Percentiles rank a stretch among this genome's conserved stretches.
phyloP scores from a whole-genome alignment of 1,140 invertebrate genomes.

The Bombyx mori region ASM3026992v2 NC_085112.1:6650501-6651000 shows the following conservation, averaged over 20 bases:
- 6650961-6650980: too few species aligned
- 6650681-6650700: slow-evolving; percentile 68
- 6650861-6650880: too few species aligned
- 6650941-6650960: too few species aligned
- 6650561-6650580: slow-evolving; percentile 27
- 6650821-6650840: slow-evolving; percentile 1
- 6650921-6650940: too few species aligned
- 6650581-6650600: slow-evolving; percentile 58
- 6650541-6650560: slow-evolving; percentile 6
- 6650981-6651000: too few species aligned
- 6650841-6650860: too few species aligned
- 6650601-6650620: slow-evolving; percentile 71
- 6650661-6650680: slow-evolving; percentile 70
- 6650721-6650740: slow-evolving; percentile 61
- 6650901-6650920: too few species aligned
- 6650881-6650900: too few species aligned
- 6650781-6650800: slow-evolving; percentile 12
- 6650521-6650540: slow-evolving; percentile 22
- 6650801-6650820: slow-evolving; percentile 3
- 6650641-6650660: slow-evolving; percentile 69
- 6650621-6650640: slow-evolving; percentile 65
- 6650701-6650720: slow-evolving; percentile 71
- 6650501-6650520: slow-evolving; percentile 16
- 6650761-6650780: slow-evolving; percentile 57
- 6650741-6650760: slow-evolving; percentile 64